Conservation (phyloP, 2,888 invertebrate species). For the Malthinus flaveolus region DNA sequence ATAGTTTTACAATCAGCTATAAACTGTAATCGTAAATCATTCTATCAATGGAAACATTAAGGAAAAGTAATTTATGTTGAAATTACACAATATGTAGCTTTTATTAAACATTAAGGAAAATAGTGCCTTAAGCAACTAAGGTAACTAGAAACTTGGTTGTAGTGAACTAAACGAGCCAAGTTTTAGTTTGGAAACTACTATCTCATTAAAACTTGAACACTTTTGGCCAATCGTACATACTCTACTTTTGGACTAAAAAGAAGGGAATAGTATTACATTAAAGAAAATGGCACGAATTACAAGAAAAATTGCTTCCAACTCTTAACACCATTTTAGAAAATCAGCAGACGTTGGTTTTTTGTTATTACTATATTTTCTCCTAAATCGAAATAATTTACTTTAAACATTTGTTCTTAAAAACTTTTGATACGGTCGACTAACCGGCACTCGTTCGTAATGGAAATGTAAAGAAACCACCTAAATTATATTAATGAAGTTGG, state of each 20-base stretch:
- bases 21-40: too few species aligned
- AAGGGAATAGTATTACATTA: constrained; percentile 14
- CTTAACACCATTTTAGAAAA: background rate
- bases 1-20: too few species aligned
- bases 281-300: constrained; percentile 16
- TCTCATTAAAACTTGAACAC: constrained; percentile 30
- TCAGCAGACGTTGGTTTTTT: too few species aligned
- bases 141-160: constrained; percentile 20
- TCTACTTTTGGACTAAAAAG: constrained; percentile 13
- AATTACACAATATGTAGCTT: constrained; percentile 24
- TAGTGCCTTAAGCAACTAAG: constrained; percentile 20
- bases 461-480: constrained; percentile 17
- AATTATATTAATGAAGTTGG: constrained; percentile 16
- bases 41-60: background rate
- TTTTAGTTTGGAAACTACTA: constrained; percentile 28
- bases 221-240: constrained; percentile 26
- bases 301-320: constrained; percentile 13
- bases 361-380: background rate
- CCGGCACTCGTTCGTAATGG: constrained; percentile 1
- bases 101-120: constrained; percentile 21
- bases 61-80: constrained; percentile 5
- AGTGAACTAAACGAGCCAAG: constrained; percentile 27
- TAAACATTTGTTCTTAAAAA: constrained; percentile 1
- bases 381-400: background rate
- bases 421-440: constrained; percentile 5